phyloP scores from a whole-genome alignment of 23 tunicate genomes.

The Halocynthia roretzi region DNA sequence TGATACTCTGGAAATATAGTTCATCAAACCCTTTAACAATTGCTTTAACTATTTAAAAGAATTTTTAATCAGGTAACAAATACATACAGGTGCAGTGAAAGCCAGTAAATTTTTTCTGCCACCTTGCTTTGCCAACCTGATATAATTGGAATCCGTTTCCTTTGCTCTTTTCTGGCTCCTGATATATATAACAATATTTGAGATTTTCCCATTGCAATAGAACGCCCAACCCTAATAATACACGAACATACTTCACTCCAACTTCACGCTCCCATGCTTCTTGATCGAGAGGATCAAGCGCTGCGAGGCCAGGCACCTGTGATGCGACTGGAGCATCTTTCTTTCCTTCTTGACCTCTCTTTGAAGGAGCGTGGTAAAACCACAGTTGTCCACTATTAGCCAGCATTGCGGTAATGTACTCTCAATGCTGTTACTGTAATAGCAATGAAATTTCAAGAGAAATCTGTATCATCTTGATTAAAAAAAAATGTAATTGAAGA shows the following conservation, averaged over 20 bases:
- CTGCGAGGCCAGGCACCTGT: slow-evolving; percentile 70
- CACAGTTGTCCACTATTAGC: slow-evolving; percentile 62
- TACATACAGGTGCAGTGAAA: slow-evolving; percentile 20
- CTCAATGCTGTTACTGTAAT: too few species aligned
- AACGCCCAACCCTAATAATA: neutral
- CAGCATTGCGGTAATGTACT: neutral
- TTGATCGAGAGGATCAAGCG: slow-evolving; percentile 46
- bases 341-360: slow-evolving; percentile 18
- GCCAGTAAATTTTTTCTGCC: slow-evolving; percentile 68
- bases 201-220: neutral
- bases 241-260: slow-evolving; percentile 52
- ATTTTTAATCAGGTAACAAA: neutral
- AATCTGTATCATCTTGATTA: too few species aligned
- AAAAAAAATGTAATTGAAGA: too few species aligned
- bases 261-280: slow-evolving; percentile 68
- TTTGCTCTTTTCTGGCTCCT: slow-evolving; percentile 35
- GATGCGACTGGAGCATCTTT: slow-evolving; percentile 61
- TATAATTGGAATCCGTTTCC: slow-evolving; percentile 67
- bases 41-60: neutral
- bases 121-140: slow-evolving; percentile 72
- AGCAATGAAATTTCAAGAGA: too few species aligned
- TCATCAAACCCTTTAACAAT: neutral
- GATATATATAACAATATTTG: slow-evolving; percentile 7
- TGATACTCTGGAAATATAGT: neutral
- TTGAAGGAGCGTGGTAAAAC: slow-evolving; percentile 81